Percentiles rank a stretch among this genome's conserved stretches.
Evolutionary conservation across 2,888 invertebrate species (phyloP).

Genomic region (Syrphus vitripennis): DNA sequence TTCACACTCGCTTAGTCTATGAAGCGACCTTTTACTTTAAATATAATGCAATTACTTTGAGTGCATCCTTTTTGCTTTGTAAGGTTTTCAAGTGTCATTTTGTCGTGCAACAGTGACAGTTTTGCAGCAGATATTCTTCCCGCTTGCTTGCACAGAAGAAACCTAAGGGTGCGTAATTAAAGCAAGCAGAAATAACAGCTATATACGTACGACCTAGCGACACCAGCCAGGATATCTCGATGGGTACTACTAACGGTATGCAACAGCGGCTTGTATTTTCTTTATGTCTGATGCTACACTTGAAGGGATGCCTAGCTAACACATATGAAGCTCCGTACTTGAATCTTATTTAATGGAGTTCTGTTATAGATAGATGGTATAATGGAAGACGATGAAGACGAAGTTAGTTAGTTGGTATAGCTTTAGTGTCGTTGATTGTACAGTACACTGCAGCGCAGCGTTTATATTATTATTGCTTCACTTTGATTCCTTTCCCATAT

Average conservation of each 20-base stretch:
- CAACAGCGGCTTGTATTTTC: constrained; percentile 7
- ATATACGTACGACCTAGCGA: no score
- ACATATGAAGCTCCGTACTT: constrained; percentile 21
- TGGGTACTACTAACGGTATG: constrained; percentile 7
- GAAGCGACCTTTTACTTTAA: constrained; percentile 69
- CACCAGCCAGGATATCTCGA: constrained; percentile 28
- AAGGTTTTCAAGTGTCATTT: constrained; percentile 66
- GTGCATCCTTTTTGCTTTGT: constrained; percentile 70
- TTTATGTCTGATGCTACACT: constrained; percentile 50
- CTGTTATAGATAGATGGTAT: neutral
- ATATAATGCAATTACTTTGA: constrained; percentile 70
- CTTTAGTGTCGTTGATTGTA: neutral
- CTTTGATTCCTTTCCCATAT: constrained; percentile 39
- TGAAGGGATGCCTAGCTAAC: constrained; percentile 2
- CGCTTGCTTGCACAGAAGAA: constrained; percentile 4
- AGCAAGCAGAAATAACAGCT: constrained; percentile 55
- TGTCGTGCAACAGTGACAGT: constrained; percentile 47
- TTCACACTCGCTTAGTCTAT: constrained; percentile 66
- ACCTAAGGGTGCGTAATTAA: constrained; percentile 65
- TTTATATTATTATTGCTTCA: constrained; percentile 15
- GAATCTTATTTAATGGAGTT: constrained; percentile 37
- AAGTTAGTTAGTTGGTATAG: constrained; percentile 26
- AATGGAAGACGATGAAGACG: constrained; percentile 19
- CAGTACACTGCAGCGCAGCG: neutral
- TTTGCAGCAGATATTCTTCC: constrained; percentile 3